A percentile compares a stretch with the other conserved stretches of the same genome.
phyloP scores from a whole-genome alignment of 1,140 invertebrate species.

The Pachypeltis micranthus region DNA sequence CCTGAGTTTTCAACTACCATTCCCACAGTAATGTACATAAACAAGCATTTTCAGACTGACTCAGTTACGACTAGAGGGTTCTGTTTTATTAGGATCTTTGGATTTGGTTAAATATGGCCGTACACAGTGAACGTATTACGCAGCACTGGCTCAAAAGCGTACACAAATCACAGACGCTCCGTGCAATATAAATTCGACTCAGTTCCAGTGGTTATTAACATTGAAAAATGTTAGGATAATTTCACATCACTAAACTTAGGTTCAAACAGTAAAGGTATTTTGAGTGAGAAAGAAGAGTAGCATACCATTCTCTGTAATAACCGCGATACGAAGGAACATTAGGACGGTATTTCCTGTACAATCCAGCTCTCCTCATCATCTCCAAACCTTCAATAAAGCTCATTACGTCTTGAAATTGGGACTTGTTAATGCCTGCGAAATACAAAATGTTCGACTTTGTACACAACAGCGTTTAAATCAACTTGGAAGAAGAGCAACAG shows the following conservation, averaged over 20 bases:
- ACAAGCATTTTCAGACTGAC: too few species aligned
- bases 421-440: slow-evolving; percentile 45
- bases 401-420: slow-evolving; percentile 78
- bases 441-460: not conserved
- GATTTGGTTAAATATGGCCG: too few species aligned
- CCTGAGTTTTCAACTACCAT: too few species aligned
- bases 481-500: not conserved
- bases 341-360: slow-evolving; percentile 76
- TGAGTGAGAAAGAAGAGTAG: not conserved
- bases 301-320: slow-evolving; percentile 70
- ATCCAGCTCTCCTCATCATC: slow-evolving; percentile 60
- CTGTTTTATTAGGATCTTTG: too few species aligned
- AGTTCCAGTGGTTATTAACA: not conserved
- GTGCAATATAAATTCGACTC: too few species aligned
- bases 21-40: too few species aligned
- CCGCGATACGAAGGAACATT: slow-evolving; percentile 54
- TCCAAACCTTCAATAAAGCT: slow-evolving; percentile 74
- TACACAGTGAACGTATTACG: too few species aligned
- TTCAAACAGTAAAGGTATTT: not conserved
- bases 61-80: too few species aligned
- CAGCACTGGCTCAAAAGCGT: too few species aligned
- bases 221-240: not conserved
- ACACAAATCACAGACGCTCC: too few species aligned
- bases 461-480: not conserved
- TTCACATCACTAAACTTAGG: too few species aligned